Evolutionary conservation across 2,888 invertebrate genomes (phyloP).

Genomic region (Drosophila anomelani): DNA sequence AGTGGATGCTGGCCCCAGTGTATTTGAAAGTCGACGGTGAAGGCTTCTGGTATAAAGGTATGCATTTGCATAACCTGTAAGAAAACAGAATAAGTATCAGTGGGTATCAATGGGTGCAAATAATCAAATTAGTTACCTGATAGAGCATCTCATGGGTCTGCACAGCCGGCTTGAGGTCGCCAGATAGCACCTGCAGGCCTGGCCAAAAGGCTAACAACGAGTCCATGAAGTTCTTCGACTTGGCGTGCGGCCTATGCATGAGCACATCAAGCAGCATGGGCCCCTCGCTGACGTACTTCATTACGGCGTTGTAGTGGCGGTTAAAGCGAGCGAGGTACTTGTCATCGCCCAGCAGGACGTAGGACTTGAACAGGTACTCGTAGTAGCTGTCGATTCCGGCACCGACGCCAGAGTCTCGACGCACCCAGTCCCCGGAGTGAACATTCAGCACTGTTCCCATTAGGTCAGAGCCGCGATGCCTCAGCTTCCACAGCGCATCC

Average conservation of each 20-base stretch:
- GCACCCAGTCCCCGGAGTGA: constrained; percentile 99
- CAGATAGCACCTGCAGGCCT: constrained; percentile 94
- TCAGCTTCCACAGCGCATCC: constrained; percentile 97
- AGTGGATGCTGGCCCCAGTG: constrained; percentile 99
- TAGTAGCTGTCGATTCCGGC: constrained; percentile 99
- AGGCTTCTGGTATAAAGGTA: constrained; percentile 99
- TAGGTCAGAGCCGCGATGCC: constrained; percentile 94
- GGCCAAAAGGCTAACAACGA: constrained; percentile 99
- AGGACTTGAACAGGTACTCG: constrained; percentile 98
- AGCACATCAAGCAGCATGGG: constrained; percentile 97
- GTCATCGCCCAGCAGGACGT: constrained; percentile 96
- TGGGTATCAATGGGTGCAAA: neutral
- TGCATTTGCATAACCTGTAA: constrained; percentile 98
- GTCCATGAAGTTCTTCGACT: constrained; percentile 98
- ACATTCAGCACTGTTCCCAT: constrained; percentile 99
- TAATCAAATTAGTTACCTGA: constrained; percentile 88
- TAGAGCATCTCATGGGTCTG: constrained; percentile 99
- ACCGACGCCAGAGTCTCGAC: constrained; percentile 98
- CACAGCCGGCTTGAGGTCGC: constrained; percentile 98
- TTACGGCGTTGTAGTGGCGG: constrained; percentile 96
- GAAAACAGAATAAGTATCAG: constrained; percentile 48
- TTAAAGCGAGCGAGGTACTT: constrained; percentile 97
- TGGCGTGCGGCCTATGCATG: constrained; percentile 97
- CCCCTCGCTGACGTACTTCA: constrained; percentile 97
- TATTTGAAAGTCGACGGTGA: constrained; percentile 98